These are phyloP conservation scores for Dicyrtoma fusca DNA, from an alignment of 2,888 invertebrate genomes.

Conservation along the genomic window DNA sequence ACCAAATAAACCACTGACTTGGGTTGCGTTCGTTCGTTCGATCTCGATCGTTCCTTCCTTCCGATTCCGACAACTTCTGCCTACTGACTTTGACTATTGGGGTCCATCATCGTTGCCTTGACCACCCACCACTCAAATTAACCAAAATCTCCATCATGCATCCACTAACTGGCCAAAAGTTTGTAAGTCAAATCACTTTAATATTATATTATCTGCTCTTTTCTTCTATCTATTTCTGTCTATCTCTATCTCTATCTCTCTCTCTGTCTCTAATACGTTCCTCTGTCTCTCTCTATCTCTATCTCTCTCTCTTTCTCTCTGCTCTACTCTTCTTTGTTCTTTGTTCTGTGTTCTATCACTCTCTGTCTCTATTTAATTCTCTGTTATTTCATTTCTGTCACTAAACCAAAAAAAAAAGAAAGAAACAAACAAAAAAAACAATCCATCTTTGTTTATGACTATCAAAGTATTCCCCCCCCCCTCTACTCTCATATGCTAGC, in stretches of 20 bases:
- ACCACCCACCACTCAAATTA: constrained; percentile 34
- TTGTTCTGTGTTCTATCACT: background rate
- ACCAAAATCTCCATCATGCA: constrained; percentile 31
- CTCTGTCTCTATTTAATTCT: background rate
- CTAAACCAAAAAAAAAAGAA: too few relatives aligned
- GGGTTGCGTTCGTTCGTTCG: constrained; percentile 38
- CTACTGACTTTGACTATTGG: constrained; percentile 40
- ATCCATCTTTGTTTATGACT: too few relatives aligned
- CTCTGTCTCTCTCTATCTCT: constrained; percentile 16
- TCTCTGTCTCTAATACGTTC: constrained; percentile 9
- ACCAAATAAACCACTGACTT: constrained; percentile 39
- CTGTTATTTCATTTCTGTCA: background rate
- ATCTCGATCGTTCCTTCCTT: constrained; percentile 29
- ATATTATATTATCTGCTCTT: constrained; percentile 22
- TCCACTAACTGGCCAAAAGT: constrained; percentile 40
- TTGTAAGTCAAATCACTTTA: constrained; percentile 38
- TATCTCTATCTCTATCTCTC: constrained; percentile 19
- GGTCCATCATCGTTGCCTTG: constrained; percentile 42
- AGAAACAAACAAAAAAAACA: too few relatives aligned
- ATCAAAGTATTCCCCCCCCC: too few relatives aligned
- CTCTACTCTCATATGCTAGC: too few relatives aligned
- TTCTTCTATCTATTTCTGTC: constrained; percentile 9
- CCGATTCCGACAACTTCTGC: constrained; percentile 19
- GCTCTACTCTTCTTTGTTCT: too few relatives aligned
- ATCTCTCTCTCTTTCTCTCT: constrained; percentile 1